Evolutionary conservation across 2,888 invertebrate genomes (phyloP).

Genomic region (Phytoseiulus persimilis): DNA sequence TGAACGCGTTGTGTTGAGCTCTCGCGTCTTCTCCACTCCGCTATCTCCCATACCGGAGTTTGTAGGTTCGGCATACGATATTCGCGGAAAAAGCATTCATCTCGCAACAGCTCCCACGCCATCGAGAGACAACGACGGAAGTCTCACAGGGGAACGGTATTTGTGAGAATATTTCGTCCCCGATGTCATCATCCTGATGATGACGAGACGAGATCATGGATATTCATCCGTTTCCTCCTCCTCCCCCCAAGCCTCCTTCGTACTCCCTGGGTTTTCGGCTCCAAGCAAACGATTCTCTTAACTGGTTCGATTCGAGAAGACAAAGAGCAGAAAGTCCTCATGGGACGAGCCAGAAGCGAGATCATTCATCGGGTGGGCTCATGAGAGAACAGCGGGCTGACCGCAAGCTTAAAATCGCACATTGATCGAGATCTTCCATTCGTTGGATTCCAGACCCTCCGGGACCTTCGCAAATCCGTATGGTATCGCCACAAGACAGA

Average conservation of each 20-base stretch:
- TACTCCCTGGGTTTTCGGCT: no score
- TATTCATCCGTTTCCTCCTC: not conserved
- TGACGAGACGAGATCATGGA: not conserved
- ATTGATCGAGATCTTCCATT: no score
- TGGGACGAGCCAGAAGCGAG: no score
- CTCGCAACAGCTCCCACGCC: not conserved
- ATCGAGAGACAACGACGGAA: not conserved
- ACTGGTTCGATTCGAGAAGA: no score
- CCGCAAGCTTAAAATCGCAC: no score
- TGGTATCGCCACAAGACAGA: conserved; percentile 56
- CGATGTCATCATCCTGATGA: not conserved
- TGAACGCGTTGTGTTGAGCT: not conserved
- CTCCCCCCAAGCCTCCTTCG: not conserved
- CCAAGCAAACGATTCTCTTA: no score
- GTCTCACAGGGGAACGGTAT: not conserved
- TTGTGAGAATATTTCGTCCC: not conserved
- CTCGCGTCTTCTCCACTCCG: not conserved
- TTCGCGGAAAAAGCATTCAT: no score
- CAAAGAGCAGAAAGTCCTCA: no score
- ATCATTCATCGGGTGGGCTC: no score
- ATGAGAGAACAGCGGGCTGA: no score
- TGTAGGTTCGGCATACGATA: no score
- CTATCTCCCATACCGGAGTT: not conserved
- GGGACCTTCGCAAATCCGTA: conserved; percentile 55
- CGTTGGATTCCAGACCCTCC: conserved; percentile 67